Conservation (phyloP, 2,888 invertebrate genomes). For the Tinea semifulvella region DNA sequence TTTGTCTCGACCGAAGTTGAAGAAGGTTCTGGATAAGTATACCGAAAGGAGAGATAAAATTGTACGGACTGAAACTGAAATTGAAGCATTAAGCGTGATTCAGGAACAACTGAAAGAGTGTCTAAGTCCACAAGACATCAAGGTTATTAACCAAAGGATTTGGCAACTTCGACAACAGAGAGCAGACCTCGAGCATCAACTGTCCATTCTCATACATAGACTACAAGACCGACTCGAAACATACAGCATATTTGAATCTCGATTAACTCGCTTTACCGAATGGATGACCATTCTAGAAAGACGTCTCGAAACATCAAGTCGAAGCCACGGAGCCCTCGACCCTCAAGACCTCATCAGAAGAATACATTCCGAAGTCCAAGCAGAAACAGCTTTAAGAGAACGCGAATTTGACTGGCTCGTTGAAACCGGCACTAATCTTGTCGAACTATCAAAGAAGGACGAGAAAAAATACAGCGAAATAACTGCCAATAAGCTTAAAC, state of each 20-base stretch:
- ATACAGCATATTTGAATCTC: constrained; percentile 74
- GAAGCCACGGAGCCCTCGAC: constrained; percentile 64
- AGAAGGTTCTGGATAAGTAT: constrained; percentile 70
- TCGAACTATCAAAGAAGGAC: constrained; percentile 71
- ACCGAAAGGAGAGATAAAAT: constrained; percentile 69
- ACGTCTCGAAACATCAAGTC: constrained; percentile 68
- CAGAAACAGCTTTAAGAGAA: constrained; percentile 79
- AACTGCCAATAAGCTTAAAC: constrained; percentile 66
- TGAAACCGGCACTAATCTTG: constrained; percentile 71
- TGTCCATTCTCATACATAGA: constrained; percentile 74
- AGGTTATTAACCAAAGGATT: constrained; percentile 78
- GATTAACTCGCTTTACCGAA: constrained; percentile 69
- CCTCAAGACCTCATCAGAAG: constrained; percentile 78
- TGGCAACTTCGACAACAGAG: constrained; percentile 84
- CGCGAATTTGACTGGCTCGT: constrained; percentile 82
- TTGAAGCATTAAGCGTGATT: constrained; percentile 76
- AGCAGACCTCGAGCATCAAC: constrained; percentile 81
- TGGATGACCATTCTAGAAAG: constrained; percentile 78
- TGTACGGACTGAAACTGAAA: constrained; percentile 64
- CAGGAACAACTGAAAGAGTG: constrained; percentile 87
- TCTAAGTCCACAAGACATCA: constrained; percentile 84
- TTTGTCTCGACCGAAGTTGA: constrained; percentile 69
- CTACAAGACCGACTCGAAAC: constrained; percentile 79
- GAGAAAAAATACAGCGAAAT: constrained; percentile 58
- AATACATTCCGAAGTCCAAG: constrained; percentile 77